These are phyloP conservation scores for Bellardia pandia DNA, from an alignment of 2,888 invertebrate genomes.

Conservation along the genomic window DNA sequence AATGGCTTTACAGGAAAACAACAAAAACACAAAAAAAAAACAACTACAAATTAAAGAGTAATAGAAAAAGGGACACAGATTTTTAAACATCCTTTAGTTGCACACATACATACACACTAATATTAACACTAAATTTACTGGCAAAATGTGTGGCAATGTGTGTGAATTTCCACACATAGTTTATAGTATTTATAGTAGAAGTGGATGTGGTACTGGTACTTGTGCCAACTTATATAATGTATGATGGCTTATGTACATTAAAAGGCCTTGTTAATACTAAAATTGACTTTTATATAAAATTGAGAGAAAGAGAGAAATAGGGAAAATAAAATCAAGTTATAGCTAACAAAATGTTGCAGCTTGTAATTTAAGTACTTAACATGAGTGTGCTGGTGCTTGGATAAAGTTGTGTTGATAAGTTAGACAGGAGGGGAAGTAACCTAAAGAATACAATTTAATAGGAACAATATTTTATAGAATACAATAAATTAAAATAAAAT, in stretches of 20 bases:
- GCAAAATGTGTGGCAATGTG: not conserved
- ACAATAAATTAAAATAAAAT: too few species aligned
- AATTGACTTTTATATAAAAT: conserved; percentile 57
- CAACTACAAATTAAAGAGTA: conserved; percentile 9
- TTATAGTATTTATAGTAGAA: too few species aligned
- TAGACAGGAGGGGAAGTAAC: not conserved
- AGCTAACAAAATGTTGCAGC: conserved; percentile 55
- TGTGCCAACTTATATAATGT: conserved; percentile 36
- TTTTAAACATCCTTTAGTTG: conserved; percentile 7
- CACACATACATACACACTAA: conserved; percentile 23
- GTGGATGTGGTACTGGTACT: not conserved
- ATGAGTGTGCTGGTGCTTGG: conserved; percentile 47
- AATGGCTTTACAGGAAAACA: not conserved
- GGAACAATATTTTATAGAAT: too few species aligned
- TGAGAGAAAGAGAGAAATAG: conserved; percentile 20
- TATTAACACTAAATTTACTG: conserved; percentile 48
- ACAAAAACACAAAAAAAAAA: not conserved
- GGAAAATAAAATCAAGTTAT: conserved; percentile 1
- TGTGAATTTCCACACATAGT: too few species aligned
- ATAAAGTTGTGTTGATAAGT: conserved; percentile 36
- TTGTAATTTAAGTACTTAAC: conserved; percentile 68
- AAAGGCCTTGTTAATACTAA: conserved; percentile 51
- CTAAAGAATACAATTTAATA: not conserved
- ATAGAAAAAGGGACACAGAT: conserved; percentile 1
- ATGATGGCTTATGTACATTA: conserved; percentile 34